These are phyloP conservation scores for Menura novaehollandiae DNA, from an alignment of 2,113 vertebrate species.

Conservation along the genomic window DNA sequence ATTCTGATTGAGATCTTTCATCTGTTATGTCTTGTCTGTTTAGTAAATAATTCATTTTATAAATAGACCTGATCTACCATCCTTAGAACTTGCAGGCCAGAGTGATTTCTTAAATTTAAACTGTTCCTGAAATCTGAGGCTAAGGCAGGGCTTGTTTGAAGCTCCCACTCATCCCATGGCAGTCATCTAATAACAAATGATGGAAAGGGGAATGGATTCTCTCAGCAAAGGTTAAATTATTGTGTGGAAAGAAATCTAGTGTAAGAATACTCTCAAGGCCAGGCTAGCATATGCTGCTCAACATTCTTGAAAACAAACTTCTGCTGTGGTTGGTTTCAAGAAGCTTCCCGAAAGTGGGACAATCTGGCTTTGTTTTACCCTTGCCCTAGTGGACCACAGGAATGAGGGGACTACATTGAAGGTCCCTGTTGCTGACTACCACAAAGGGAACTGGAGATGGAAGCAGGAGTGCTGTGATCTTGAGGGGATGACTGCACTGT, in stretches of 20 bases:
- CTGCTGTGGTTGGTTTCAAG: background rate
- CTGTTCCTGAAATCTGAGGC: background rate
- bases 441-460: background rate
- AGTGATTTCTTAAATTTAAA: background rate
- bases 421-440: background rate
- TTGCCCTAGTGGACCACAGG: background rate
- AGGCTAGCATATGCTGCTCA: background rate
- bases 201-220: background rate
- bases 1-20: background rate
- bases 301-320: background rate
- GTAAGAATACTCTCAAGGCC: background rate
- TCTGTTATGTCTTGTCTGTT: background rate
- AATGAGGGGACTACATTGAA: background rate
- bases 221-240: background rate
- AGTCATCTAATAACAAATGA: background rate
- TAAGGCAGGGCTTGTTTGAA: background rate
- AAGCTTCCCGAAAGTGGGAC: background rate
- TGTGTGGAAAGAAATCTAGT: background rate
- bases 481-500: accelerated
- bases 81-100: background rate
- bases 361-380: background rate
- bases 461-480: background rate
- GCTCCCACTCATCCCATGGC: accelerated
- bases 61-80: background rate
- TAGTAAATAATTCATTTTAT: background rate